Conservation (phyloP, 1,140 invertebrate species). For the Augochlora pura region DNA sequence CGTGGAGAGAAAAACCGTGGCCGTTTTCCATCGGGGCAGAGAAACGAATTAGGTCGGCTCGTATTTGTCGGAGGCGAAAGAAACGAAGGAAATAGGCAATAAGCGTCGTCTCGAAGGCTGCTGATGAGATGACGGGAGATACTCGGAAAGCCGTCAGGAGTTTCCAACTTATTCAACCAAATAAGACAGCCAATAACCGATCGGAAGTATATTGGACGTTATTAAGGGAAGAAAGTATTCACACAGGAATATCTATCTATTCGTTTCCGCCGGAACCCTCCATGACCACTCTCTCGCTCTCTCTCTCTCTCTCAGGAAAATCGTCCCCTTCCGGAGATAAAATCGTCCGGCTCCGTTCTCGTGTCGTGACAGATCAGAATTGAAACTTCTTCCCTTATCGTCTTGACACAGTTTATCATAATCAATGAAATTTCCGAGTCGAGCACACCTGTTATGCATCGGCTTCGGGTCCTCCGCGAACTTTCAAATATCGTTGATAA, state of each 20-base stretch:
- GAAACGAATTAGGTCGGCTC: background rate
- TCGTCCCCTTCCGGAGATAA: background rate
- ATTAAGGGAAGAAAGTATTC: slow-evolving; percentile 7
- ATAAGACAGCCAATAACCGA: background rate
- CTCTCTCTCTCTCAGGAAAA: too few relatives aligned
- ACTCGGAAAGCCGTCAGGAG: background rate
- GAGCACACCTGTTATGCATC: too few relatives aligned
- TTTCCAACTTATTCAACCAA: slow-evolving; percentile 10
- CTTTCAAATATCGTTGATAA: too few relatives aligned
- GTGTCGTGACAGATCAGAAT: background rate
- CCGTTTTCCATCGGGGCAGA: background rate
- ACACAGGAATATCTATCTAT: background rate
- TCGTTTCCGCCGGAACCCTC: background rate
- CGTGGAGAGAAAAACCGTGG: background rate
- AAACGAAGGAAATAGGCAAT: background rate
- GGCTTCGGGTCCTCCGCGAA: too few relatives aligned
- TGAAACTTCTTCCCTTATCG: background rate
- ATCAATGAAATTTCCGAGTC: too few relatives aligned
- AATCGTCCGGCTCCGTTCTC: background rate
- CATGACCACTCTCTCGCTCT: too few relatives aligned
- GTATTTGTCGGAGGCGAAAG: too few relatives aligned
- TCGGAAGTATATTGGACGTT: slow-evolving; percentile 8
- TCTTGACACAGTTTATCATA: too few relatives aligned
- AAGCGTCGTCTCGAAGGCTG: slow-evolving; percentile 1
- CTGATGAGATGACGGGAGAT: background rate